Conservation (phyloP, 1,140 invertebrate species). For the Neotoxoptera formosana region DNA sequence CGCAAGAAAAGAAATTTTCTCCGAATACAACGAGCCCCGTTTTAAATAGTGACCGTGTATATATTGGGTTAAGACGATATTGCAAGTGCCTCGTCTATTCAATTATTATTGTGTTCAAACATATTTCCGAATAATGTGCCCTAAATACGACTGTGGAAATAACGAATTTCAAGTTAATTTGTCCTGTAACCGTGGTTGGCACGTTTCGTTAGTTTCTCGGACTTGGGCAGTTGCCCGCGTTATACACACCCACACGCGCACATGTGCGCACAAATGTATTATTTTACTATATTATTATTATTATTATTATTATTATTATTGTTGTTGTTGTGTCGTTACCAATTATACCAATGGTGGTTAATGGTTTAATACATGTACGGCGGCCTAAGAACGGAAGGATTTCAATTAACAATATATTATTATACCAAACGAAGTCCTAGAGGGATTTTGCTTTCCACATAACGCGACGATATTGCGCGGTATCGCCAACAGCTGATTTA, state of each 20-base stretch:
- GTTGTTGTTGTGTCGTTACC: not conserved
- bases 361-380: not conserved
- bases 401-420: conserved; percentile 2
- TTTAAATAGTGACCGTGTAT: not conserved
- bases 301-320: not conserved
- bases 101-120: not conserved
- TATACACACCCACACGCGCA: not conserved
- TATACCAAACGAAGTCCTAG: not conserved
- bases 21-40: too few relatives aligned
- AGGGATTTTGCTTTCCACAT: not conserved
- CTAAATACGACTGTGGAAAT: not conserved
- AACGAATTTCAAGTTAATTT: not conserved
- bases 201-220: not conserved
- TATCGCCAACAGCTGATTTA: not conserved
- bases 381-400: not conserved
- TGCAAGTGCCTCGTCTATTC: not conserved
- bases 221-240: not conserved
- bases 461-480: not conserved
- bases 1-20: too few relatives aligned
- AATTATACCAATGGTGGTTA: not conserved
- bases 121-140: not conserved
- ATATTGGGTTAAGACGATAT: not conserved
- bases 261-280: not conserved
- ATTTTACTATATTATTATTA: not conserved
- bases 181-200: not conserved